Evolutionary conservation across 2,113 vertebrate species (phyloP).

Genomic region (Chloropsis hardwickii): DNA sequence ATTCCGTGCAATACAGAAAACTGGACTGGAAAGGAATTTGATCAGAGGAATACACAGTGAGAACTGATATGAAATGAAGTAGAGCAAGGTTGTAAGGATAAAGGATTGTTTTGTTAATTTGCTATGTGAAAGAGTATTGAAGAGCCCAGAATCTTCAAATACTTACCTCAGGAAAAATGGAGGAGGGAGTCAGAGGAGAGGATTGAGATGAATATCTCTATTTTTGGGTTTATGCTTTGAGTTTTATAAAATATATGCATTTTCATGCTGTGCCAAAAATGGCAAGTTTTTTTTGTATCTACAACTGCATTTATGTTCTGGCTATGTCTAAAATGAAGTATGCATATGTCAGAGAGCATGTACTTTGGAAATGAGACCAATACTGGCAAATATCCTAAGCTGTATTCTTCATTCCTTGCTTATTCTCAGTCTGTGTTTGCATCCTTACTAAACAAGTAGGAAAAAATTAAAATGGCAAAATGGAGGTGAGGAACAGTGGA

Average conservation of each 20-base stretch:
- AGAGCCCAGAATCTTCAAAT: neutral
- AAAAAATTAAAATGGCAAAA: neutral
- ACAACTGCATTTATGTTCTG: neutral
- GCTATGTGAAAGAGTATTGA: neutral
- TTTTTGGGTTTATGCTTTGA: neutral
- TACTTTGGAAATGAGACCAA: neutral
- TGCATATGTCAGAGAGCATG: neutral
- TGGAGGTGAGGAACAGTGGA: neutral
- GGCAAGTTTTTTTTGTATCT: neutral
- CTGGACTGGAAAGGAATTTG: neutral
- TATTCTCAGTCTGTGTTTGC: neutral
- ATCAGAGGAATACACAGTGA: neutral
- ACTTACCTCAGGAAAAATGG: neutral
- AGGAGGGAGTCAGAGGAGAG: neutral
- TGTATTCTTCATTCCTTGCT: neutral
- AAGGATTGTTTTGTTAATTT: neutral
- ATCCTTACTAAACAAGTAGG: neutral
- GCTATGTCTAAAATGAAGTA: neutral
- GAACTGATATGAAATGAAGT: neutral
- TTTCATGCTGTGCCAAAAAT: neutral
- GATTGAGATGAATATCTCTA: neutral
- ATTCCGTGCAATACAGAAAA: neutral
- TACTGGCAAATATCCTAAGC: neutral
- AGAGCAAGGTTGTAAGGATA: neutral
- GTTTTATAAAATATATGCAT: neutral